Conservation (phyloP, 2,888 invertebrate genomes). For the Alcis repandata region DNA sequence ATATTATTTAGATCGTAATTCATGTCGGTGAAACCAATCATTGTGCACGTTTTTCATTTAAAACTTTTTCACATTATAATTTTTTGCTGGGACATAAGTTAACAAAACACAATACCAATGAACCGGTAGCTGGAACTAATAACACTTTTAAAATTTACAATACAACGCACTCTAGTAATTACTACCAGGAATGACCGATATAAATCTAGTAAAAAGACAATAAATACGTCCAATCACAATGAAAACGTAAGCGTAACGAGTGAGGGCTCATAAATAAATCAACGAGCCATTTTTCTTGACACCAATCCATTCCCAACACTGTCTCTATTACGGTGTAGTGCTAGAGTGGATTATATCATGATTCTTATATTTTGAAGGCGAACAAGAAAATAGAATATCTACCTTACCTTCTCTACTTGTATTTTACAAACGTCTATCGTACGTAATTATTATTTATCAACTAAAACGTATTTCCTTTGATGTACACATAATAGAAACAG, state of each 20-base stretch:
- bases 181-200: not conserved
- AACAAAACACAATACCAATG: not conserved
- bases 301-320: constrained; percentile 43
- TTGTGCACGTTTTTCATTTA: not conserved
- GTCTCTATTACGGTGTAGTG: not conserved
- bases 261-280: constrained; percentile 42
- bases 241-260: constrained; percentile 19
- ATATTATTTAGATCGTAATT: not conserved
- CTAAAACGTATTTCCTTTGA: no score
- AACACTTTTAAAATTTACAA: not conserved
- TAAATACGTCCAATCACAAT: constrained; percentile 11
- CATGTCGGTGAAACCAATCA: not conserved
- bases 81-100: not conserved
- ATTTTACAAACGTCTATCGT: no score
- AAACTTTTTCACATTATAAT: not conserved
- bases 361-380: constrained; percentile 34
- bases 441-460: no score
- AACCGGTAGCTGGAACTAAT: not conserved
- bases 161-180: not conserved
- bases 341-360: constrained; percentile 42
- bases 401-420: not conserved
- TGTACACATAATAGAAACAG: no score
- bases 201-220: constrained; percentile 14
- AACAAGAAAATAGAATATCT: constrained; percentile 1
- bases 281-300: constrained; percentile 37